Base-by-base conservation (phyloP, 30 jellyfish, hydroid and myxozoan genomes). In the Cassiopea andromeda region DNA sequence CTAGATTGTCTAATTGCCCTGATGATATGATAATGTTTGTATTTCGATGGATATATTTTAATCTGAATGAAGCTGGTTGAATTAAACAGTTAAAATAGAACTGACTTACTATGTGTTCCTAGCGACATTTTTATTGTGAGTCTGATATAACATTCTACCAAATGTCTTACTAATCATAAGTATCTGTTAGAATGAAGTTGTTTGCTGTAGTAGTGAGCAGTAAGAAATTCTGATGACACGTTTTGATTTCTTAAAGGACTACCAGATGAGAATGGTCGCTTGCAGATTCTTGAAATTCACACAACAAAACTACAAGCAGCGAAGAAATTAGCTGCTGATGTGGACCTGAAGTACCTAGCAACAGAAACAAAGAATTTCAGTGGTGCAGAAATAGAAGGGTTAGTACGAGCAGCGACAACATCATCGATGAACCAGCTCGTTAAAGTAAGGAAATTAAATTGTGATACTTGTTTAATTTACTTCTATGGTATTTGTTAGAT, bases 321-420 rank as follows among this genome's bases (percentile, higher is more conserved):
- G 73, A 50, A 90, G 0, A 97, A 93, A 78, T 81, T 97, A 5
- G 97, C 81, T 18, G 49, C 49, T 10, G 97, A 86, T 57, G 98
- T 97, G 1, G 85, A 83, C 8, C 83, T 97, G 58, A 78, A 87
- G 0, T 87, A 46, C 4, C 89, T 97, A 9, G 97, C 99, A 2
- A 73, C 80, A 49, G 92, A 82, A 85, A 97, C 98, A 17, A 97
- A 97, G 90, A 97, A 97, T 85, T 97, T 82, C 91, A 97, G 99
- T 83, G 99, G 99, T 54, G 99, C 99, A 8, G 99, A 97, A 85
- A 79, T 97, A 1, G 99, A 93, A 66, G 99, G 99, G 13, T 82
- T 97, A 48, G 99, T 97, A 19, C 91, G 98, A 70, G 99, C 99
- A 6, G 99, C 99, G 16, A 88, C 98, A 38, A 89, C 99, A 7